Base-by-base conservation (phyloP, 2,113 vertebrate genomes). In the Macroglossus sobrinus region DNA sequence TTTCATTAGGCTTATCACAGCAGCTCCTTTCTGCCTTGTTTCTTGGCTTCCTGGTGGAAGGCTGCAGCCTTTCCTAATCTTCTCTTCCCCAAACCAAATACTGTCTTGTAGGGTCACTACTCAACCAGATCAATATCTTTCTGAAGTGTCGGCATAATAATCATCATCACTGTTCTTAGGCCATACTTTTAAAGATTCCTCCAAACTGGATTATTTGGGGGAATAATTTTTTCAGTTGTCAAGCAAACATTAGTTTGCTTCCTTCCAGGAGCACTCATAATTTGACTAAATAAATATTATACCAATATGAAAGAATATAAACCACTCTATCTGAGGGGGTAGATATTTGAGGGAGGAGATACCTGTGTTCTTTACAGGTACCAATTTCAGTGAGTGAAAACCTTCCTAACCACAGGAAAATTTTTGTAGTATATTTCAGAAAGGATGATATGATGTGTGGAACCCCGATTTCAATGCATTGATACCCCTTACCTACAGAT, bases 181-280 rank as follows among this genome's bases (percentile, higher is more conserved):
- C 43, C 13, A 47, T 84, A 19, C 7, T 63, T 94, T 81, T 81
- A 71, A 84, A 38, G 33, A 84, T 55, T 89, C 10, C 28, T n/a
- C 71, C 86, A 87, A 88, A 66, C 21, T 75, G 12, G 26, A 86
- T 66, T 78, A 15, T 30, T 93, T 81, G 9, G 55, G 13, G 28
- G 0, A 15, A 50, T 53, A 91, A 4, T 16, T 9, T 88, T 79
- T 71, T n/a, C 3, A 28, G 9, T 74, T 45, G n/a, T 84, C 30
- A 80, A 33, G 11, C 92, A 84, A 95, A 63, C 71, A 47, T 84
- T 38, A 24, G 43, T n/a, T 86, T 64, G 5, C 47, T 91, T 89
- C 63, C 22, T 72, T 91, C 15, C 8, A 71, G 13, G 28, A 59
- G 2, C 21, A 19, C 12, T 87, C 43, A 66, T 35, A 80, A 80